These are phyloP conservation scores for Grapholita molesta DNA, from an alignment of 1,140 invertebrate species.

Conservation along the genomic window DNA sequence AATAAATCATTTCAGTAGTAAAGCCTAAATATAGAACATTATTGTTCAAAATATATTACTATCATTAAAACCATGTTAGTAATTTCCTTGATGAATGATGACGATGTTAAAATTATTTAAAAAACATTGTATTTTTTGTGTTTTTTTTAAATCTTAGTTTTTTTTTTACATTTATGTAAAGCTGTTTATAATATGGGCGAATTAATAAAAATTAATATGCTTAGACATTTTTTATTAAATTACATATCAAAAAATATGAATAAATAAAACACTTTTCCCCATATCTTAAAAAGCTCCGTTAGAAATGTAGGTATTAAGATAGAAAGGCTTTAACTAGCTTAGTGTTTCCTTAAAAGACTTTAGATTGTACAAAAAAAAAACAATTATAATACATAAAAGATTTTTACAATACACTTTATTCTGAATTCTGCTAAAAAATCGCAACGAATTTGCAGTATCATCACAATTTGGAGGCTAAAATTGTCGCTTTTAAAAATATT, in stretches of 20 bases:
- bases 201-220: background rate
- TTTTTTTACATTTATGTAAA: background rate
- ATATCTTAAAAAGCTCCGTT: background rate
- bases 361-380: conserved; percentile 61
- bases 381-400: conserved; percentile 8
- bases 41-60: background rate
- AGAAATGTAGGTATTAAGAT: conserved; percentile 42
- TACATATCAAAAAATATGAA: background rate
- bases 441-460: conserved; percentile 40
- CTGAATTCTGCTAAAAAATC: conserved; percentile 22
- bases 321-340: conserved; percentile 74
- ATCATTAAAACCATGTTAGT: background rate
- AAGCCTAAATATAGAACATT: background rate
- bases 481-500: background rate
- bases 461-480: background rate
- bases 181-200: background rate
- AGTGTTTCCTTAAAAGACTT: conserved; percentile 67
- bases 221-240: background rate
- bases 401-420: conserved; percentile 1
- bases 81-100: background rate
- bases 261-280: background rate
- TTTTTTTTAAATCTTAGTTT: background rate
- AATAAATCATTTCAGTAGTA: background rate
- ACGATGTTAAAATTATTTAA: too few relatives aligned
- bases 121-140: background rate